Evolutionary conservation across 2,888 invertebrate genomes (phyloP).

Genomic region (Caenorhabditis angaria): DNA sequence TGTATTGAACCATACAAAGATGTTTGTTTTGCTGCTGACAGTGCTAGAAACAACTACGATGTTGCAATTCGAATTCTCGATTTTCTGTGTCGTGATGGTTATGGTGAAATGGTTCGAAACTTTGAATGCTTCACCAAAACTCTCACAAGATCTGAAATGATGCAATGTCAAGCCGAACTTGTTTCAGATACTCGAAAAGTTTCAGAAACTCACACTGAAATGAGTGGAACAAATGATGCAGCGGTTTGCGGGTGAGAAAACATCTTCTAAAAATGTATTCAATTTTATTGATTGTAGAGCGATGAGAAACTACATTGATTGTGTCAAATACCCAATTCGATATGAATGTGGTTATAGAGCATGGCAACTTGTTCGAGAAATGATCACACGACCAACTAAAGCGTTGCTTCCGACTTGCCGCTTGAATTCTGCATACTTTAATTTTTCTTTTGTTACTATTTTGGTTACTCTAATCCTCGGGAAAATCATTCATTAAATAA

Average conservation of each 20-base stretch:
- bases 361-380: conserved; percentile 59
- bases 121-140: conserved; percentile 64
- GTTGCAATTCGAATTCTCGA: conserved; percentile 59
- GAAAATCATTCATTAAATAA: background rate
- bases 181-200: conserved; percentile 57
- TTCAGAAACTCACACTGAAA: conserved; percentile 31
- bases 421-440: conserved; percentile 34
- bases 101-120: conserved; percentile 60
- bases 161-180: conserved; percentile 64
- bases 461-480: background rate
- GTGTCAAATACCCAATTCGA: conserved; percentile 62
- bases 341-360: conserved; percentile 66
- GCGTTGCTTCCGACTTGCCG: conserved; percentile 58
- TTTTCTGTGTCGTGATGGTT: conserved; percentile 63
- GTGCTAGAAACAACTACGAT: conserved; percentile 52
- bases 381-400: conserved; percentile 57
- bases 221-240: conserved; percentile 29
- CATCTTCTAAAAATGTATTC: too few species aligned
- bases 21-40: conserved; percentile 56
- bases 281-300: conserved; percentile 48
- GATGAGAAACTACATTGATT: conserved; percentile 64
- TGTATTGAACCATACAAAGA: conserved; percentile 64
- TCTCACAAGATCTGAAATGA: conserved; percentile 64
- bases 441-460: conserved; percentile 18
- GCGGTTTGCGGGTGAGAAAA: conserved; percentile 57